Conservation (phyloP, 2,888 invertebrate genomes). For the Cremastinae sp. region DNA sequence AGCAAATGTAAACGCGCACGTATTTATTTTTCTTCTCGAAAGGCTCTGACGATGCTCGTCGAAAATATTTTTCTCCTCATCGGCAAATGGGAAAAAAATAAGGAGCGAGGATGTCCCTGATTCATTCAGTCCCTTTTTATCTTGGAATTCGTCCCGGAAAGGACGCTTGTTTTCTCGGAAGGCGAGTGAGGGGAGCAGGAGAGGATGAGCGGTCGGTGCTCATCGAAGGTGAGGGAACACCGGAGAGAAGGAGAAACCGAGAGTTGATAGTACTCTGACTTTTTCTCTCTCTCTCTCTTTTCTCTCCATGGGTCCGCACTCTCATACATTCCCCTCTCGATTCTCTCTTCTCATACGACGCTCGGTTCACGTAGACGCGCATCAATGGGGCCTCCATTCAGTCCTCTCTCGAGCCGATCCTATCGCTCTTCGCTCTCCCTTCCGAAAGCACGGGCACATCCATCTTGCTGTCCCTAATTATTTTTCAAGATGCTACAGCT, state of each 20-base stretch:
- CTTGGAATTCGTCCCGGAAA: slow-evolving; percentile 80
- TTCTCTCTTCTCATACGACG: slow-evolving; percentile 29
- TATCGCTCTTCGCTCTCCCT: slow-evolving; percentile 62
- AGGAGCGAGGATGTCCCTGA: slow-evolving; percentile 72
- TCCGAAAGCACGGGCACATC: slow-evolving; percentile 68
- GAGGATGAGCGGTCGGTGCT: slow-evolving; percentile 51
- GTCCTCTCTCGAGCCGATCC: slow-evolving; percentile 64
- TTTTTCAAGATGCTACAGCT: slow-evolving; percentile 67
- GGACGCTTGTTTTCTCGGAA: slow-evolving; percentile 80
- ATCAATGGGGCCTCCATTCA: slow-evolving; percentile 78
- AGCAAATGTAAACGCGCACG: no score
- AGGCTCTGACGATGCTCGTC: no score
- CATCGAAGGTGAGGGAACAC: slow-evolving; percentile 53
- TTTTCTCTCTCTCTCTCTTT: slow-evolving; percentile 25
- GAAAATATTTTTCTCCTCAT: no score
- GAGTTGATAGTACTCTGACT: slow-evolving; percentile 60
- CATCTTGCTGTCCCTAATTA: slow-evolving; percentile 80
- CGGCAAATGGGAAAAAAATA: slow-evolving; percentile 21
- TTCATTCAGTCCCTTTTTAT: slow-evolving; percentile 80
- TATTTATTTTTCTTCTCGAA: no score
- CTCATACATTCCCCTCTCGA: slow-evolving; percentile 42
- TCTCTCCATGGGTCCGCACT: slow-evolving; percentile 24
- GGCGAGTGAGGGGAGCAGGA: slow-evolving; percentile 62
- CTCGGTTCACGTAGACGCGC: slow-evolving; percentile 64
- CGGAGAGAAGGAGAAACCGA: slow-evolving; percentile 44